These are phyloP conservation scores for Remorina albescens DNA, from an alignment of 2,797 vertebrate genomes.

Conservation along the genomic window DNA sequence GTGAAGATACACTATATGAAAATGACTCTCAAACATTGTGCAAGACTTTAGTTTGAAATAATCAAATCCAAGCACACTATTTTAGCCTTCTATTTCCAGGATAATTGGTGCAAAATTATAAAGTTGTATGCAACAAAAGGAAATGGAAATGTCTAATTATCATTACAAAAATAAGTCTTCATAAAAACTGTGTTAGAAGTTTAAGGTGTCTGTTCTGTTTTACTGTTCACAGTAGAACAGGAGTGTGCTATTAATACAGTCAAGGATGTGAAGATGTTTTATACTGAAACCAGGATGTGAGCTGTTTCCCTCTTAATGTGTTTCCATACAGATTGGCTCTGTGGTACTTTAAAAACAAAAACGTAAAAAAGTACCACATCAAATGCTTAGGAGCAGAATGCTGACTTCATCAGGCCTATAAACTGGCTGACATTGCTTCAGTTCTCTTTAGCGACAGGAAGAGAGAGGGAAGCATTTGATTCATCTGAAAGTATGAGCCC, in stretches of 20 bases:
- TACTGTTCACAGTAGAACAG: background rate
- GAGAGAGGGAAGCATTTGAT: constrained; percentile 20
- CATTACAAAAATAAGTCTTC: background rate
- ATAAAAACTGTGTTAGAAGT: background rate
- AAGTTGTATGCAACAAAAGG: background rate
- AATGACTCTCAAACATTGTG: background rate
- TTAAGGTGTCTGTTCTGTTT: background rate
- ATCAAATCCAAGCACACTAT: background rate
- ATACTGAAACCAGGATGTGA: constrained; percentile 37
- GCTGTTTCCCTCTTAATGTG: constrained; percentile 1
- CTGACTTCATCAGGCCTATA: background rate
- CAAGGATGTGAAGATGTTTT: background rate
- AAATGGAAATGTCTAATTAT: background rate
- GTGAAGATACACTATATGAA: background rate
- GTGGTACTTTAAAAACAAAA: background rate
- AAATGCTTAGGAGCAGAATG: background rate
- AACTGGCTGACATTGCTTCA: background rate
- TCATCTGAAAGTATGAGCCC: constrained; percentile 20
- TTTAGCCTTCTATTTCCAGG: background rate
- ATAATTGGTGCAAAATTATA: background rate
- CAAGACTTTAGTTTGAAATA: background rate
- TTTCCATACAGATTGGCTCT: constrained; percentile 11
- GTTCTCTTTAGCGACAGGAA: constrained; percentile 15
- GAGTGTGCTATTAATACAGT: background rate
- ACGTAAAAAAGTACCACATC: background rate